Evolutionary conservation across 2,797 vertebrate genomes (phyloP).

Genomic region (Oreortyx pictus): DNA sequence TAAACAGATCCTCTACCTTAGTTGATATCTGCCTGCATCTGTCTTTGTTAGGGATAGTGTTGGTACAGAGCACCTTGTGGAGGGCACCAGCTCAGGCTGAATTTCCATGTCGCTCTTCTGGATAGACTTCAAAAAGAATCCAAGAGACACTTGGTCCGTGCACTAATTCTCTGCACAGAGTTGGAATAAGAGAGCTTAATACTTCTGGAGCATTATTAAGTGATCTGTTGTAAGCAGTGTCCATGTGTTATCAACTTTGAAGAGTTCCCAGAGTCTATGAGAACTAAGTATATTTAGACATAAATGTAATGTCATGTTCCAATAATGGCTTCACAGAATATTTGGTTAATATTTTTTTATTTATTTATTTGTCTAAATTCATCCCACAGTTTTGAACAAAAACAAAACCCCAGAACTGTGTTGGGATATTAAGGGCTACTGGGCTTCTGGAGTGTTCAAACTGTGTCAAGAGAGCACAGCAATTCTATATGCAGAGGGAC

Average conservation of each 20-base stretch:
- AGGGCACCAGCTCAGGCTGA: not conserved
- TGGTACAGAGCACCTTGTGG: not conserved
- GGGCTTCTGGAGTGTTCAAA: not conserved
- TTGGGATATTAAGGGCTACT: not conserved
- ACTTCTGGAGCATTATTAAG: not conserved
- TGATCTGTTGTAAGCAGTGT: not conserved
- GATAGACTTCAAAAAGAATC: not conserved
- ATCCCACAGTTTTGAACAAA: not conserved
- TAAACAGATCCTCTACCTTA: not conserved
- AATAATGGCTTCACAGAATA: not conserved
- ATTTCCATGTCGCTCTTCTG: not conserved
- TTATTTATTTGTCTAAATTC: not conserved
- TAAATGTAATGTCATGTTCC: not conserved
- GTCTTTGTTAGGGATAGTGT: fast-evolving
- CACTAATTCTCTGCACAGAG: not conserved
- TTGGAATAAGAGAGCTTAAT: not conserved
- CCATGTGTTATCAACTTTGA: not conserved
- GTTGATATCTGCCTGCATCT: not conserved
- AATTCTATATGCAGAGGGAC: not conserved
- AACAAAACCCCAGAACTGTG: not conserved
- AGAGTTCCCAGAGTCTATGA: not conserved
- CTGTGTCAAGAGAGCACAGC: not conserved
- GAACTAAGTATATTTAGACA: not conserved
- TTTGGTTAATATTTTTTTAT: not conserved
- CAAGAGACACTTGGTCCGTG: not conserved